Evolutionary conservation across 2,113 vertebrate genomes (phyloP), one percentile per base, ranked within the genome.

Genomic region (Bubalus kerabau): DNA sequence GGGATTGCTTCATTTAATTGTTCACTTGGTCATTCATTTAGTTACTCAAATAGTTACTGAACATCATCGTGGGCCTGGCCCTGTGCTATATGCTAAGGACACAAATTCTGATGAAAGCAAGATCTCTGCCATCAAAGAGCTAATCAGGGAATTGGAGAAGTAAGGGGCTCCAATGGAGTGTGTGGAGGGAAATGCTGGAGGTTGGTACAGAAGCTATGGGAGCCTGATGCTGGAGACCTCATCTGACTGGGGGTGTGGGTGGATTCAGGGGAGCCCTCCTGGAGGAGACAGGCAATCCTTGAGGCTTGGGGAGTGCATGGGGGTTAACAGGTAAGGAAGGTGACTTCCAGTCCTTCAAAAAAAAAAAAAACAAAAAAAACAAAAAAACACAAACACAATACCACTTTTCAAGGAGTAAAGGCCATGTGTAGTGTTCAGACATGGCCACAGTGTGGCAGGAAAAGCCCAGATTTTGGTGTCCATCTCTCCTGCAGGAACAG

Each of bases 401-500:
- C 43, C 17, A 21, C 12, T 19, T n/a, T 14, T 62, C 64, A 96
- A 32, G 87, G 21, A 91, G 17, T 52, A 43, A 81, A 43, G 52
- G 26, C 50, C 24, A 6, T 0, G 1, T 96, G 97, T 48, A 96
- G 32, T 97, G 40, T 32, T 93, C 64, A 87, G 67, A 36, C 5
- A 2, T 16, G 52, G 78, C 97, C 98, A 97, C 97, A 88, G 32
- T 52, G 95, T 83, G 97, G 97, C 97, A 97, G 97, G 26, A 64
- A 30, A 76, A 94, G 85, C 82, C 88, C 85, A 90, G 91, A 78
- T 15, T 94, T 87, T 62, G 28, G 5, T 52, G 4, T 11, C 32
- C 23, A 1, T 67, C 40, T 87, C 19, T 30, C 0, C 3, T n/a
- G 11, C 5, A 5, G 48, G 60, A 43, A 19, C 19, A 4, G 7